Evolutionary conservation across 2,113 vertebrate species (phyloP).

Genomic region (Pangasianodon gigas): DNA sequence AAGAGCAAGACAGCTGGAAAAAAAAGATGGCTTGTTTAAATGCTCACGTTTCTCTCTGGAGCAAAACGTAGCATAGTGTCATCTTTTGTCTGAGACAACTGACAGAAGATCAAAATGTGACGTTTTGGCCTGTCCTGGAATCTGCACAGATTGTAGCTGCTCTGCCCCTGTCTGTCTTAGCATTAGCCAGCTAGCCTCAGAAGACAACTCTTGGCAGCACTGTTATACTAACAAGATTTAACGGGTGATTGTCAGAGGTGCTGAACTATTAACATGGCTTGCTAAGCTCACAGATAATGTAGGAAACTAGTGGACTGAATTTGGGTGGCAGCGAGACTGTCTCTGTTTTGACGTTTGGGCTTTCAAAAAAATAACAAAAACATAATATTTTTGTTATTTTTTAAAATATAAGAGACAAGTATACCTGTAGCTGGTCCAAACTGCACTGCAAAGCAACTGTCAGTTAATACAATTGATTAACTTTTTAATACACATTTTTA

Average conservation of each 20-base stretch:
- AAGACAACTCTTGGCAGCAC: neutral
- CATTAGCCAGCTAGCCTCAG: neutral
- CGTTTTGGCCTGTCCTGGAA: conserved; percentile 17
- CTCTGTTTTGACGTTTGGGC: neutral
- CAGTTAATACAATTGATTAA: neutral
- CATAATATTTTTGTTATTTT: too few species aligned
- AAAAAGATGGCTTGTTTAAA: conserved; percentile 54
- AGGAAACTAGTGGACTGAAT: neutral
- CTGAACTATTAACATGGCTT: neutral
- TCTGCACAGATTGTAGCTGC: neutral
- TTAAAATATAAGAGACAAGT: too few species aligned
- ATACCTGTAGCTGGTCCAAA: neutral
- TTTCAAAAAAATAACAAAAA: neutral
- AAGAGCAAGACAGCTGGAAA: conserved; percentile 52
- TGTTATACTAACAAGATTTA: neutral
- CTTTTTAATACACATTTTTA: neutral
- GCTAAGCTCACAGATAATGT: neutral
- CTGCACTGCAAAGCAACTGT: neutral
- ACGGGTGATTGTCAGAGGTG: neutral
- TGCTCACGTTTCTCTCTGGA: conserved; percentile 62
- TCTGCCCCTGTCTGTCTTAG: neutral
- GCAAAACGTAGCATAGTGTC: conserved; percentile 7
- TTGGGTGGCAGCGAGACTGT: neutral
- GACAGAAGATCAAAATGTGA: conserved; percentile 47
- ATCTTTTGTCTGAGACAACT: conserved; percentile 4